Conservation (phyloP, 1,140 invertebrate genomes). For the Anthonomus grandis region DNA sequence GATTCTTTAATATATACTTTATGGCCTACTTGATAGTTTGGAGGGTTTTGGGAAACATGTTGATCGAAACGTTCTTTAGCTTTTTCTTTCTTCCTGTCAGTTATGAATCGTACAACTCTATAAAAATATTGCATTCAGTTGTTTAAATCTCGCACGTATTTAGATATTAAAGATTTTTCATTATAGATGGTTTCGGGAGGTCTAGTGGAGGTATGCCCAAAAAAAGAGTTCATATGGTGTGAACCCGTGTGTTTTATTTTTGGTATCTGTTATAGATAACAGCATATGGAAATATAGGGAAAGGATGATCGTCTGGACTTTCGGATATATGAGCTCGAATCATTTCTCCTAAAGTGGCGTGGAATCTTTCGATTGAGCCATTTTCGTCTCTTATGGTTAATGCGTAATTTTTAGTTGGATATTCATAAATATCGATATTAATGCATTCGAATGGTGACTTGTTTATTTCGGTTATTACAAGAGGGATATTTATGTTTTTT, state of each 20-base stretch:
- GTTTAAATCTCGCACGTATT: conserved; percentile 22
- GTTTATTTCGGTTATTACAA: conserved; percentile 16
- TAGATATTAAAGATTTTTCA: conserved; percentile 13
- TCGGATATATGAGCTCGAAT: conserved; percentile 15
- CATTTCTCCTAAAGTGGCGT: conserved; percentile 26
- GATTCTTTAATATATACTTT: conserved; percentile 26
- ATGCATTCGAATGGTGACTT: conserved; percentile 21
- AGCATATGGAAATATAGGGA: conserved; percentile 21
- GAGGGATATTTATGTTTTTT: conserved; percentile 14
- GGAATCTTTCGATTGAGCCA: conserved; percentile 30
- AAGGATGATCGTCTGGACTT: conserved; percentile 22
- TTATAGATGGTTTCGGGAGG: conserved; percentile 21
- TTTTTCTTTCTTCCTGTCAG: too few species aligned
- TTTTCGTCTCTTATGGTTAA: conserved; percentile 23
- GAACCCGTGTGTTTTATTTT: conserved; percentile 28
- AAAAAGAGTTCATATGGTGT: conserved; percentile 27
- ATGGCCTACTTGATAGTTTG: too few species aligned
- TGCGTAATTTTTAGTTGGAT: conserved; percentile 14
- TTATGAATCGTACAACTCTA: conserved; percentile 11
- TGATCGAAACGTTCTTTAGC: too few species aligned
- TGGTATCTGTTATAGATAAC: conserved; percentile 27
- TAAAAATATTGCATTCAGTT: conserved; percentile 19
- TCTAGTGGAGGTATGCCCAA: conserved; percentile 20
- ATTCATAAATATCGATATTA: conserved; percentile 17
- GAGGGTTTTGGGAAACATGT: too few species aligned